Percentiles rank a stretch among this genome's conserved stretches.
phyloP scores from a whole-genome alignment of 2,113 vertebrate genomes.

The Mus pahari region DNA sequence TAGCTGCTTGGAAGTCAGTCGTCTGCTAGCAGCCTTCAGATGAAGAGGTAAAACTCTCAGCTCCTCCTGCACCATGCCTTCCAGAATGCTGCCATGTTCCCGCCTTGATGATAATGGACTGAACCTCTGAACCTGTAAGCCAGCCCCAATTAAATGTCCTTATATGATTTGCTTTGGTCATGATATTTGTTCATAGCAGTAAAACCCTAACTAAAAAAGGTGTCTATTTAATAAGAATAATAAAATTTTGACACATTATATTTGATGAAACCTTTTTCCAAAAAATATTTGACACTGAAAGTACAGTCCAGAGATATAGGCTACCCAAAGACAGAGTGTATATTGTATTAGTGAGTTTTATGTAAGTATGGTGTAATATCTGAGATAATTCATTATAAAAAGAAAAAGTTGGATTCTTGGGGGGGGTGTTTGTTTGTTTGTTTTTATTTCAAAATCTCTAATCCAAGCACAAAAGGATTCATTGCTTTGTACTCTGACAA shows the following conservation, averaged over 20 bases:
- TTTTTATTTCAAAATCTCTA: not conserved
- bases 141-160: too few species aligned
- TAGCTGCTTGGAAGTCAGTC: too few species aligned
- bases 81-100: too few species aligned
- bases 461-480: not conserved
- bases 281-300: slow-evolving; percentile 41
- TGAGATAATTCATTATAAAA: not conserved
- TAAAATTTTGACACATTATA: slow-evolving; percentile 7
- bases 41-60: too few species aligned
- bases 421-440: too few species aligned
- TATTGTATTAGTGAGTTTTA: not conserved
- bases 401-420: not conserved
- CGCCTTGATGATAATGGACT: too few species aligned
- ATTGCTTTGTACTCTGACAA: not conserved
- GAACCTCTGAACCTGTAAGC: too few species aligned
- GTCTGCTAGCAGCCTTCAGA: too few species aligned
- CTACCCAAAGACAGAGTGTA: not conserved
- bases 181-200: too few species aligned
- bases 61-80: too few species aligned
- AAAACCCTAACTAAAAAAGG: not conserved
- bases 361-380: not conserved
- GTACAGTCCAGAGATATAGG: not conserved
- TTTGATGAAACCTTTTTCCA: not conserved
- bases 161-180: too few species aligned
- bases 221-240: not conserved